These are phyloP conservation scores for Eudemis profundana DNA, from an alignment of 2,888 invertebrate species.

Conservation along the genomic window DNA sequence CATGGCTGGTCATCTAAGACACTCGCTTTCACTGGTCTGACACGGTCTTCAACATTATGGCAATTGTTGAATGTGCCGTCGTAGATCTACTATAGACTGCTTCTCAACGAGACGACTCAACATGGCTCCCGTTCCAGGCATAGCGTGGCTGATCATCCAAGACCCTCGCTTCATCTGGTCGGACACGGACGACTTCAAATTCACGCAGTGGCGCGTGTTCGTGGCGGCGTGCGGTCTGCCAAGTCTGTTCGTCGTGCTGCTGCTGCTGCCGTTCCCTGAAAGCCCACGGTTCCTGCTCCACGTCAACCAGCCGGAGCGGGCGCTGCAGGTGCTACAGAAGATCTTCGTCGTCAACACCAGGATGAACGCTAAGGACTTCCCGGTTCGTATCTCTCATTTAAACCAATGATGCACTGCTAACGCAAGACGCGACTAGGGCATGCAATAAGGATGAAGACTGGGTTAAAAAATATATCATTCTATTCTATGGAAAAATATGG, in stretches of 20 bases:
- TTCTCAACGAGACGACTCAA: too few species aligned
- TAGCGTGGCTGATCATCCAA: constrained; percentile 78
- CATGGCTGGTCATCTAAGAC: constrained; percentile 77
- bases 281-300: constrained; percentile 84
- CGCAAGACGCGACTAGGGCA: too few species aligned
- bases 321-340: constrained; percentile 80
- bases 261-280: constrained; percentile 84
- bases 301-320: constrained; percentile 78
- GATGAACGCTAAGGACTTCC: constrained; percentile 77
- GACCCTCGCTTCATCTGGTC: constrained; percentile 70
- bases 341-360: constrained; percentile 85
- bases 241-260: constrained; percentile 79
- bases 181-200: constrained; percentile 66
- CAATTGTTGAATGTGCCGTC: too few species aligned
- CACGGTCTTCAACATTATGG: constrained; percentile 41
- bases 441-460: too few species aligned
- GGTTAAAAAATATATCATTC: too few species aligned
- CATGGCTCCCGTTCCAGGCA: constrained; percentile 60
- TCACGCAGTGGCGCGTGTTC: constrained; percentile 87
- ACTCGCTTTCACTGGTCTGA: constrained; percentile 67
- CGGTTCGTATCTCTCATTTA: constrained; percentile 67
- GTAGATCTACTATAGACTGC: too few species aligned
- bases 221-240: constrained; percentile 86
- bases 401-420: too few species aligned
- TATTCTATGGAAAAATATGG: too few species aligned